These are phyloP conservation scores for Achlya flavicornis DNA, from an alignment of 2,888 invertebrate species.

Conservation along the genomic window DNA sequence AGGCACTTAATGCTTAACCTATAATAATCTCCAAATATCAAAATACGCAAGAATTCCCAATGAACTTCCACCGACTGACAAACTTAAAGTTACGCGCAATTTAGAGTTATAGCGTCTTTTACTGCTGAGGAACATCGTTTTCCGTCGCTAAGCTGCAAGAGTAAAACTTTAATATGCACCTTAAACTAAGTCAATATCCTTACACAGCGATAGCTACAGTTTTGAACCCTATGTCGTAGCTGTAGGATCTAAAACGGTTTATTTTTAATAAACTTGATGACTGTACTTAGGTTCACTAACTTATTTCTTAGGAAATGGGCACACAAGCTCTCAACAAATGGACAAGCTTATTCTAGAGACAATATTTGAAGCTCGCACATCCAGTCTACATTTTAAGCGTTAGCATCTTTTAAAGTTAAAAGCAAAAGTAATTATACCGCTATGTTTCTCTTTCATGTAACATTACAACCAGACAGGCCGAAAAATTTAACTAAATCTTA, in stretches of 20 bases:
- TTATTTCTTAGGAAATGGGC: conserved; percentile 1
- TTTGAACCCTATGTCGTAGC: not conserved
- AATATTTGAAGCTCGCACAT: not conserved
- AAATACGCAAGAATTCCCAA: not conserved
- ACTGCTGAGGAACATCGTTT: conserved; percentile 3
- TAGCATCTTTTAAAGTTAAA: not conserved
- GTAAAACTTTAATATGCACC: conserved; percentile 9
- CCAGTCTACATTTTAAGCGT: not conserved
- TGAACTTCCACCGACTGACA: conserved; percentile 1
- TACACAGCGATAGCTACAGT: not conserved
- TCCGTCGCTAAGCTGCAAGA: conserved; percentile 6
- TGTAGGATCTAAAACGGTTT: not conserved
- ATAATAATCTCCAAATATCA: too few relatives aligned
- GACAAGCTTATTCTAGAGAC: not conserved
- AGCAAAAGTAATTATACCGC: not conserved
- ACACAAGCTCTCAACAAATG: not conserved
- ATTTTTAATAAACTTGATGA: conserved; percentile 3
- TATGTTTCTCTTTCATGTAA: too few relatives aligned
- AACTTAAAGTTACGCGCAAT: conserved; percentile 9
- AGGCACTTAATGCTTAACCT: too few relatives aligned
- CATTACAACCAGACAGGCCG: too few relatives aligned
- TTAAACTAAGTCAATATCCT: conserved; percentile 8
- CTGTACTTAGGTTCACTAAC: conserved; percentile 5
- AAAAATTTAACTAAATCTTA: too few relatives aligned
- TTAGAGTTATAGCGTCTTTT: conserved; percentile 5